Evolutionary conservation across 2,888 invertebrate species (phyloP), one percentile per base, ranked within the genome.

Genomic region (Halictus quadricinctus): DNA sequence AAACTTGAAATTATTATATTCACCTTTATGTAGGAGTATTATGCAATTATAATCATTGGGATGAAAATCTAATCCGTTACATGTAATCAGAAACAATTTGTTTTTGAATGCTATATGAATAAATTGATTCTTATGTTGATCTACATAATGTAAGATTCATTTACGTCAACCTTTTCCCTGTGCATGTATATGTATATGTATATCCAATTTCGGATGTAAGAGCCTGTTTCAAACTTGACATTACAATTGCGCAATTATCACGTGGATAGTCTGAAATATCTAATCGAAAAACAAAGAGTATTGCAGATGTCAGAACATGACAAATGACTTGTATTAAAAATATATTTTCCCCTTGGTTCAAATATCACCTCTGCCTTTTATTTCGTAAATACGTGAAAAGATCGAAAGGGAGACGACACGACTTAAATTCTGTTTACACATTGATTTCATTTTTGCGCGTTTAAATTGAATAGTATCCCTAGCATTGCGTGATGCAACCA

Each of bases 101-200:
- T 25, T 48, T 64, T 48, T 64, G 66, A 48, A 77, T 69, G 41
- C 18, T 69, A n/a, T n/a, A 70, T 0, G 8, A 86, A 82, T 86
- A 86, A 86, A 86, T 76, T 80, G 48, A 72, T 66, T 72, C 50
- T 41, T 78, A 29, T 66, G 66, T 58, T 72, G n/a, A 48, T 8
- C 6, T 43, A n/a, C 7, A 1, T n/a, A n/a, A n/a, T 25, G n/a
- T 69, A 10, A 50, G 15, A 46, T 76, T 79, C 15, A 60, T 81
- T 76, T 76, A n/a, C 15, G 13, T 13, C 2, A 54, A 15, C n/a
- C 29, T 70, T 36, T 48, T 21, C 8, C 36, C 15, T 15, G 2
- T 64, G 25, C 15, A 15, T 29, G 6, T 64, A 29, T 1, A 7
- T 18, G 6, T 29, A 29, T 18, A 18, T 29, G 2, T 64, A 64